Evolutionary conservation across 2,797 vertebrate species (phyloP), one percentile per base, ranked within the genome.

Genomic region (Momotus momota): DNA sequence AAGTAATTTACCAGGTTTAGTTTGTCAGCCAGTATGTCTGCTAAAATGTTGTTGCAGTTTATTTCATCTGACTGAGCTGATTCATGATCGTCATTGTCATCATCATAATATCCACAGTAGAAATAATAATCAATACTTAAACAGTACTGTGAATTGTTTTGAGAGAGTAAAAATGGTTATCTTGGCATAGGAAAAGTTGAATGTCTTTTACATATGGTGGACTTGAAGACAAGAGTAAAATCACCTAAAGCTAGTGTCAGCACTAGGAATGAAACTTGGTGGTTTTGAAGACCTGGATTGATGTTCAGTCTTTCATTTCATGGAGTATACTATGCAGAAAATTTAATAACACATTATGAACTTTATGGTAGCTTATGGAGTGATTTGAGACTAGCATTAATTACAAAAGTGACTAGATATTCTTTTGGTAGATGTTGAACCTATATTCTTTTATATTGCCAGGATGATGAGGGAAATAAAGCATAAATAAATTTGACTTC

Each of bases 161-260:
- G 81, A 89, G 81, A 3, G 10, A 60, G 4, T n/a, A 77, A 14
- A n/a, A 81, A 48, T 20, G n/a, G 7, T 25, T 71, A 78, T 65
- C 80, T 85, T 80, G 18, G 35, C 11, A 74, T 2, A 71, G 43
- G 58, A 81, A 72, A 52, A 29, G 4, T 6, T 43, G 7, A 77
- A 61, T 0, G 0, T 0, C 40, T 92, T 75, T 72, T 70, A 73
- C 22, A 31, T 33, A n/a, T 19, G 12, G 7, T 2, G 3, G 3
- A 84, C 7, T 60, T 62, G 57, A 54, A 60, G 61, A 57, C 1
- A 66, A 40, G 31, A 49, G 31, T 65, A 87, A 79, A 82, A 65
- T 8, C 61, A 25, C 19, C 6, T 27, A 48, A 48, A 69, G 14
- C 8, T 45, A 38, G 2, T 40, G 11, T 25, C 38, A 57, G 7